Conservation (phyloP, 1,140 invertebrate species). For the Onthophagus taurus region DNA sequence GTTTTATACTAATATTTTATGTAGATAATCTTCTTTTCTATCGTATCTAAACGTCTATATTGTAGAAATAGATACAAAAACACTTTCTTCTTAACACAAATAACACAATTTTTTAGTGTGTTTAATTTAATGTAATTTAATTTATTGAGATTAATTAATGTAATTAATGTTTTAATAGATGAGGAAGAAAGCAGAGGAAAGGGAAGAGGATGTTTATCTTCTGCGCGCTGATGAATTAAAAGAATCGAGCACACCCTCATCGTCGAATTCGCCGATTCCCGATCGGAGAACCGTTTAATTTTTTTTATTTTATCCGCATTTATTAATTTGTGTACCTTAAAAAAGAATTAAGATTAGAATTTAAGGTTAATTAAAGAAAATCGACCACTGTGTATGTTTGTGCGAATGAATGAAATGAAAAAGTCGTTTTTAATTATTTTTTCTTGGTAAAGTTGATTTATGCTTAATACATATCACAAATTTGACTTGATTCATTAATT, state of each 20-base stretch:
- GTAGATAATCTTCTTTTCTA: background rate
- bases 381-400: background rate
- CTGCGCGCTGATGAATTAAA: conserved; percentile 35
- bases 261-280: conserved; percentile 30
- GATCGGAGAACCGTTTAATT: conserved; percentile 23
- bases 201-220: conserved; percentile 39
- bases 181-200: conserved; percentile 38
- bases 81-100: too few relatives aligned
- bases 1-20: too few relatives aligned
- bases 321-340: too few relatives aligned
- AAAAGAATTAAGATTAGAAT: too few relatives aligned
- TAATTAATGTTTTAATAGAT: conserved; percentile 26
- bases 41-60: too few relatives aligned
- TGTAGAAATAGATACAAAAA: too few relatives aligned
- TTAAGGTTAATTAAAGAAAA: background rate
- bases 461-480: background rate
- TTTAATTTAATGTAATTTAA: too few relatives aligned
- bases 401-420: background rate
- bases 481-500: background rate
- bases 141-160: too few relatives aligned
- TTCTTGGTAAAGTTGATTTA: background rate
- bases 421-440: background rate
- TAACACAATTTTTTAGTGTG: too few relatives aligned
- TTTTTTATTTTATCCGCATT: too few relatives aligned
- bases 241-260: conserved; percentile 29